Evolutionary conservation across 92 coral and sea anemone genomes (phyloP).

Genomic region (Phenganax stokvisi): DNA sequence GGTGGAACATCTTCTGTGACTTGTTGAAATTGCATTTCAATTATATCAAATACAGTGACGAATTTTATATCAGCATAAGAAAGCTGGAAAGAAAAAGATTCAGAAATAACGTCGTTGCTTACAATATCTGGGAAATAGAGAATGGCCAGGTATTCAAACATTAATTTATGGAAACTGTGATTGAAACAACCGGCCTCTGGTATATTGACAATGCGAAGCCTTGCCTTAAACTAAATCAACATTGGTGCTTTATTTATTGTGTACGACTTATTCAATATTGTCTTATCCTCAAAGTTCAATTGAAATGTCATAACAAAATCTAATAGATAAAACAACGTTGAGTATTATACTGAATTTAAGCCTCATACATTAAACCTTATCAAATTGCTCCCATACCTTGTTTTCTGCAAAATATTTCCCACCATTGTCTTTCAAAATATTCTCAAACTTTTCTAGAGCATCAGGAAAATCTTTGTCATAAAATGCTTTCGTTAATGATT

Average conservation of each 20-base stretch:
- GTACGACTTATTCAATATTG: too few relatives aligned
- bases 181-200: neutral
- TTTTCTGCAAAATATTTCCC: slow-evolving; percentile 27
- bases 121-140: neutral
- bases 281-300: too few relatives aligned
- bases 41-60: too few relatives aligned
- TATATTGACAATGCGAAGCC: neutral
- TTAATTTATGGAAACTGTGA: slow-evolving; percentile 3
- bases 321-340: too few relatives aligned
- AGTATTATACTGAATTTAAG: too few relatives aligned
- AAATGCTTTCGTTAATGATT: neutral
- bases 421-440: slow-evolving; percentile 5
- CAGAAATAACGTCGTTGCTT: too few relatives aligned
- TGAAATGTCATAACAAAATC: too few relatives aligned
- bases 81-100: too few relatives aligned
- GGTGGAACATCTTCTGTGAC: neutral
- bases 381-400: slow-evolving; percentile 6
- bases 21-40: neutral
- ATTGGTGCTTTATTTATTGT: too few relatives aligned
- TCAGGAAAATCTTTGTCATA: slow-evolving; percentile 20
- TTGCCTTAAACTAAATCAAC: too few relatives aligned
- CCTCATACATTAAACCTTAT: too few relatives aligned
- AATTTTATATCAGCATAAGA: too few relatives aligned
- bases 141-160: neutral
- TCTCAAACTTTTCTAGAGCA: neutral